A percentile compares a stretch with the other conserved stretches of the same genome.
Evolutionary conservation across 2,113 vertebrate genomes (phyloP).

Genomic region (Seriola quinqueradiata): DNA sequence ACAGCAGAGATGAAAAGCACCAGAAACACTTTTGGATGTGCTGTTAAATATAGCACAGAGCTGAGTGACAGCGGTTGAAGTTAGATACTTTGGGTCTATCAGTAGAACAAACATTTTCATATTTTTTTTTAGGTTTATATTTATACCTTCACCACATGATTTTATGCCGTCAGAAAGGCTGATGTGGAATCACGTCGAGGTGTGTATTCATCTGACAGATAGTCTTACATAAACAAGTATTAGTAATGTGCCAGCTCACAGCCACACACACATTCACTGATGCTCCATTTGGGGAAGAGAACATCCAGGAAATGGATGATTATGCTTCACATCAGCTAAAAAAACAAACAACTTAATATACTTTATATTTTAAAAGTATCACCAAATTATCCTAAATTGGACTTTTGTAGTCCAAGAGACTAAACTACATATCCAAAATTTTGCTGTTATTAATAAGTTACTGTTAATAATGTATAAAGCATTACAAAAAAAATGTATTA

Average conservation of each 20-base stretch:
- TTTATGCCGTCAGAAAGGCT: slow-evolving; percentile 10
- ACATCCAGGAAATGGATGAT: not conserved
- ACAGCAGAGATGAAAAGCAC: slow-evolving; percentile 34
- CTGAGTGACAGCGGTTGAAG: slow-evolving; percentile 21
- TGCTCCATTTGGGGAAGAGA: not conserved
- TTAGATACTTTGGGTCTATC: slow-evolving; percentile 13
- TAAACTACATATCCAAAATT: not conserved
- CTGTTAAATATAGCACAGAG: slow-evolving; percentile 52
- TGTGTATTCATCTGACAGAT: slow-evolving; percentile 1
- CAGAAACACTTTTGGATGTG: slow-evolving; percentile 34
- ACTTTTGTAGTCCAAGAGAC: not conserved
- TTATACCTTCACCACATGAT: not conserved
- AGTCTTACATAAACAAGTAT: slow-evolving; percentile 14
- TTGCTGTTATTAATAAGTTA: not conserved
- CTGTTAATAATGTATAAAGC: not conserved
- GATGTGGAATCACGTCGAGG: slow-evolving; percentile 10
- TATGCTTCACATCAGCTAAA: not conserved
- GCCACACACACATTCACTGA: not conserved
- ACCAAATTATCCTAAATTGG: not conserved
- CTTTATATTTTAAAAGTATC: not conserved
- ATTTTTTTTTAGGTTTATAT: not conserved
- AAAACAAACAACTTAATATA: not conserved
- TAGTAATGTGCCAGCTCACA: slow-evolving; percentile 8
- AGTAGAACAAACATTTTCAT: slow-evolving; percentile 17
- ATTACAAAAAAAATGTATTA: not conserved